Evolutionary conservation across 2,113 vertebrate species (phyloP), one percentile per base, ranked within the genome.

Genomic region (Drymodes brunneopygia): DNA sequence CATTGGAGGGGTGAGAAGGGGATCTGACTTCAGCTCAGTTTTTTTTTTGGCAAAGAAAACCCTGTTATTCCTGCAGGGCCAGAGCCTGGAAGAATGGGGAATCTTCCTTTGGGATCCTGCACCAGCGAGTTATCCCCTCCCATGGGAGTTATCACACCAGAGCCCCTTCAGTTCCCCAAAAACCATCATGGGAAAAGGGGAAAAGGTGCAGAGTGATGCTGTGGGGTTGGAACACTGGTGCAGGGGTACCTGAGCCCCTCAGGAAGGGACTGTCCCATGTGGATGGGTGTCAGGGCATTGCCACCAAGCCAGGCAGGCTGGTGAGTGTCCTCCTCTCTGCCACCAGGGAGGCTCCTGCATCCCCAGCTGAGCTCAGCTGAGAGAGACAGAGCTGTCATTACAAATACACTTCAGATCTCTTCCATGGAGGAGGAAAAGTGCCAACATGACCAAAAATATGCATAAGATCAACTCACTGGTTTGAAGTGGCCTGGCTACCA

Each of bases 401-500:
- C 53, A 91, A 86, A 90, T 23, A 6, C 50, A 4, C 53, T 57
- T 70, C 58, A 42, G 16, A 61, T 54, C 65, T 81, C 71, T 45
- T 88, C 82, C 65, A 54, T 1, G 28, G 38, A 44, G 60, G 7
- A 60, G 56, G 69, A 88, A 9, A 66, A 79, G 62, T 5, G 81
- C 88, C 92, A 81, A 19, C 18, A 21, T 0, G 3, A 93, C 95
- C 72, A 71, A 93, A 96, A 96, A 60, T 87, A 96, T 91, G 95
- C 61, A 42, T 22, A 83, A 86, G 62, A 97, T 66, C 81, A 78
- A 69, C 44, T 90, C 69, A 29, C 61, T 65, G 50, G 82, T 94
- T 87, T 77, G 85, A 90, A 92, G 80, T 61, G 90, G 78, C 88
- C 83, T 31, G 86, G 83, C 88, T 87, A 84, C 88, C 61, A 88